A percentile compares a stretch with the other conserved stretches of the same genome.
phyloP scores from a whole-genome alignment of 2,888 invertebrate genomes.

The Plebejus melissa region DNA sequence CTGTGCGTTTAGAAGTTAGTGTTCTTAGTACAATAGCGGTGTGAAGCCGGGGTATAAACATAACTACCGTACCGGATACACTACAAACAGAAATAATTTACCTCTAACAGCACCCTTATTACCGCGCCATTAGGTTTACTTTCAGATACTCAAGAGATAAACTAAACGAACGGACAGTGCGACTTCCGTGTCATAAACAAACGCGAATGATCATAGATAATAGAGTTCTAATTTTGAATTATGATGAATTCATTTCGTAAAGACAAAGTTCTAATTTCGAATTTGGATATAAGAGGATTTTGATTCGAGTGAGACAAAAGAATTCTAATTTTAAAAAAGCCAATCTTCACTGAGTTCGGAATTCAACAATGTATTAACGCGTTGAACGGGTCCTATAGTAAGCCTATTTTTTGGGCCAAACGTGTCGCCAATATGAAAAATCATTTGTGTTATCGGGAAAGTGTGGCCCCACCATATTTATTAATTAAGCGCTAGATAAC shows the following conservation, averaged over 20 bases:
- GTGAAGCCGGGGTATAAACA: slow-evolving; percentile 46
- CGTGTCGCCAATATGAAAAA: too few species aligned
- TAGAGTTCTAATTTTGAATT: slow-evolving; percentile 13
- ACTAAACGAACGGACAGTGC: background rate
- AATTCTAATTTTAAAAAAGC: background rate
- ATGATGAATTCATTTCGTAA: background rate
- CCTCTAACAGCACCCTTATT: background rate
- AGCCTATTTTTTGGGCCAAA: too few species aligned
- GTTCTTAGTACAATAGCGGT: slow-evolving; percentile 53
- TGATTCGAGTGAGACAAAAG: background rate
- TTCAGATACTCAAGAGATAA: background rate
- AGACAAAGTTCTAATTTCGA: background rate
- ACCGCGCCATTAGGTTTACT: background rate
- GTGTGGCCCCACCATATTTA: too few species aligned
- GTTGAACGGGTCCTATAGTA: too few species aligned
- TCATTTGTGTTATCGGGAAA: too few species aligned
- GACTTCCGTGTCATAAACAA: slow-evolving; percentile 23
- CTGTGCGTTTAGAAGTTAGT: slow-evolving; percentile 51
- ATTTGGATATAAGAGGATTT: background rate
- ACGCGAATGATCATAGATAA: slow-evolving; percentile 7
- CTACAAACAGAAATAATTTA: background rate
- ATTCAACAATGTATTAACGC: too few species aligned
- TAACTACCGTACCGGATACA: slow-evolving; percentile 42
- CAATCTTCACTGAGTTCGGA: too few species aligned
- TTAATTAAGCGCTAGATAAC: too few species aligned